These are phyloP conservation scores for Caranx ignobilis DNA, from an alignment of 2,113 vertebrate species.

Conservation along the genomic window DNA sequence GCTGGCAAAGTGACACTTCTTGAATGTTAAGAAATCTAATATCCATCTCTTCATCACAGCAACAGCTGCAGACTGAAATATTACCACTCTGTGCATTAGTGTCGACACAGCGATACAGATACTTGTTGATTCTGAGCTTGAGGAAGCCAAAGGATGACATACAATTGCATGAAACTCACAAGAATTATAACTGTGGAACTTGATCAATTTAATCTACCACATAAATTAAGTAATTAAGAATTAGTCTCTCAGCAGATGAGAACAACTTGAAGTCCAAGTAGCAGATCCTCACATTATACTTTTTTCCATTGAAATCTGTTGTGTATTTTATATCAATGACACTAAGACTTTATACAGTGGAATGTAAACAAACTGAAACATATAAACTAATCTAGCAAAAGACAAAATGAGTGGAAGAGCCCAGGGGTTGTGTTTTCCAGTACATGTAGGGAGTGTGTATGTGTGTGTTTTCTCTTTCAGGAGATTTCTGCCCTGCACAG, in stretches of 20 bases:
- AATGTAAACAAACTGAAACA: neutral
- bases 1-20: neutral
- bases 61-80: slow-evolving; percentile 34
- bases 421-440: neutral
- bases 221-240: neutral
- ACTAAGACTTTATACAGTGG: too few species aligned
- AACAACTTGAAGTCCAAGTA: too few species aligned
- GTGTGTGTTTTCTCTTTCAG: slow-evolving; percentile 18
- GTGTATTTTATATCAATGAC: too few species aligned
- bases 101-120: slow-evolving; percentile 15
- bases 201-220: neutral
- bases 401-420: neutral
- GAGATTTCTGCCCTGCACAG: neutral
- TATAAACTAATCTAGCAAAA: neutral
- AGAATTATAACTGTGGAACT: neutral
- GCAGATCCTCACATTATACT: too few species aligned
- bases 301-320: too few species aligned
- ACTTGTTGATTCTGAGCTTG: neutral
- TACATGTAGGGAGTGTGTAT: neutral
- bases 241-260: neutral
- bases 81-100: neutral
- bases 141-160: neutral
- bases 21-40: slow-evolving; percentile 23
- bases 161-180: neutral
- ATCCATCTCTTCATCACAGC: slow-evolving; percentile 1